Percentiles rank a stretch among this genome's conserved stretches.
phyloP scores from a whole-genome alignment of 2,888 invertebrate genomes.

The Tenthredo amoena region DNA sequence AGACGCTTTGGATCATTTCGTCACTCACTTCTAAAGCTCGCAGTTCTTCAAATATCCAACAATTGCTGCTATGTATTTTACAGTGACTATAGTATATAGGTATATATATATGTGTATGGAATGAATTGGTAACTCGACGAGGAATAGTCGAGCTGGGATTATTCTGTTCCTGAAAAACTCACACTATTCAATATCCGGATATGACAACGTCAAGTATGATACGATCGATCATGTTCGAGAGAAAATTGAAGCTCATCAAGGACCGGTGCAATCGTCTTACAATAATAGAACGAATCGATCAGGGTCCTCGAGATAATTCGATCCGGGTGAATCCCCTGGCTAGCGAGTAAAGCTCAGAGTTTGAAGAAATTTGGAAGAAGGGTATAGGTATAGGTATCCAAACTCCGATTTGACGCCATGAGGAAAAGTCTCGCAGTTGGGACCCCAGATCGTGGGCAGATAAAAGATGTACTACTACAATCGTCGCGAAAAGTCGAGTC shows the following conservation, averaged over 20 bases:
- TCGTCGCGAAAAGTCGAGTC: neutral
- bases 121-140: neutral
- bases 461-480: neutral
- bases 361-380: neutral
- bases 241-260: constrained; percentile 8
- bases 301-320: neutral
- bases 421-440: neutral
- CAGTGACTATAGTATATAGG: neutral
- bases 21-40: neutral
- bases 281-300: constrained; percentile 10
- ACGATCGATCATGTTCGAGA: constrained; percentile 7
- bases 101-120: neutral
- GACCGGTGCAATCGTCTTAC: neutral
- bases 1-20: neutral
- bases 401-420: neutral
- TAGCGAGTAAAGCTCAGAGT: neutral
- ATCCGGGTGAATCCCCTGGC: neutral
- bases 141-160: neutral
- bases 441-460: neutral
- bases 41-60: neutral
- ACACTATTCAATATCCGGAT: neutral
- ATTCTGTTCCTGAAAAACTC: neutral
- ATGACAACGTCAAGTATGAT: neutral
- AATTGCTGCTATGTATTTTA: neutral
- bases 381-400: neutral